A percentile compares a stretch with the other conserved stretches of the same genome.
These are phyloP conservation scores for Alcedo atthis DNA, from an alignment of 2,797 vertebrate species.

Conservation along the genomic window DNA sequence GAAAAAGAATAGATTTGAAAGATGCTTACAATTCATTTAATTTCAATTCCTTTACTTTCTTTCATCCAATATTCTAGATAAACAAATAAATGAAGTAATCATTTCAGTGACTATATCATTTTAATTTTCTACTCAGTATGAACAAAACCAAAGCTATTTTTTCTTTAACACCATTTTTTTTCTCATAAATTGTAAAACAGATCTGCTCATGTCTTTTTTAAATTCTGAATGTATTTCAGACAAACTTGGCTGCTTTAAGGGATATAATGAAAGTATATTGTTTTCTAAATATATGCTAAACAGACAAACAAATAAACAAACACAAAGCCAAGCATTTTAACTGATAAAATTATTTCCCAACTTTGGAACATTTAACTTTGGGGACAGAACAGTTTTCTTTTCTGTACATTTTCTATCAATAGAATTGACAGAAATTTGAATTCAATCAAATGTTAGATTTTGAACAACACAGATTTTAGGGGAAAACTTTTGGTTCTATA, in stretches of 20 bases:
- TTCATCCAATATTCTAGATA: slow-evolving; percentile 65
- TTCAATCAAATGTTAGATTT: background rate
- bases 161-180: background rate
- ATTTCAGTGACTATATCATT: slow-evolving; percentile 56
- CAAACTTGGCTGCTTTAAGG: background rate
- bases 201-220: background rate
- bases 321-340: background rate
- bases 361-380: background rate
- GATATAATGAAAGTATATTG: background rate
- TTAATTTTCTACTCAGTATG: slow-evolving; percentile 50
- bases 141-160: slow-evolving; percentile 39
- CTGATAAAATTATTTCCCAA: background rate
- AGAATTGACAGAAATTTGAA: background rate
- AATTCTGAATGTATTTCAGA: background rate
- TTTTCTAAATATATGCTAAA: background rate
- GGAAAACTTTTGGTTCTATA: background rate
- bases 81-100: slow-evolving; percentile 66
- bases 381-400: background rate
- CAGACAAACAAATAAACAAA: no score
- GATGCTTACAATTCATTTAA: slow-evolving; percentile 75
- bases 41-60: slow-evolving; percentile 73
- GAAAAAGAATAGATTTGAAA: slow-evolving; percentile 74
- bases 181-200: background rate
- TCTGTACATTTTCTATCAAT: background rate
- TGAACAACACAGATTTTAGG: background rate